Base-by-base conservation (phyloP, 1,140 invertebrate species). In the Cydia strobilella region DNA sequence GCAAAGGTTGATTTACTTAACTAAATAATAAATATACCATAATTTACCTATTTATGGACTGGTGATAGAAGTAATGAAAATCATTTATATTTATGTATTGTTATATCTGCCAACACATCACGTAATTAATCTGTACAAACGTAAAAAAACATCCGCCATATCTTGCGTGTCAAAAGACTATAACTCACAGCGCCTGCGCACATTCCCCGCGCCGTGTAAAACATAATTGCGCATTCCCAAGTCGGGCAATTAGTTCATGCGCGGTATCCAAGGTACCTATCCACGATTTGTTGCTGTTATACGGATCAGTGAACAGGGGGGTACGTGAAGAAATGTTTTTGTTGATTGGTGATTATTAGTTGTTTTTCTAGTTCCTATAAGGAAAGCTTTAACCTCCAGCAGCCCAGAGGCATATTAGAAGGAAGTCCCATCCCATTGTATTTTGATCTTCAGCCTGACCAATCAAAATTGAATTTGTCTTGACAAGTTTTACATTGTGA, bases 91-190 rank as follows among this genome's bases (percentile, higher is more conserved):
- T 10, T 2, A 63, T 12, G 10, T 15, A 35, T 12, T 66, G 5
- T 13, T 9, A 31, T 31, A 69, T 69, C 31, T 69, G 6, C 65
- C 1, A 39, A 10, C 2, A 3, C 65, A 31, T 6, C 31, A 69
- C 23, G 1, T 10, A 18, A 12, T 23, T 10, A 23, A 59, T 59
- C 54, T 59, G 54, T 59, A 9, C 6, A 2, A 35, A 18, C n/a
- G n/a, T 35, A 15, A 20, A 69, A 42, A 69, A 69, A 35, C n/a
- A 31, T 65, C 20, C 62, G 15, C 25, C 25, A 27, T 20, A 3
- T 9, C n/a, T 69, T n/a, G 65, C 65, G 65, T 69, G 65, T 69
- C 65, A 69, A 69, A 69, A 69, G 31, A 31, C 65, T 69, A 69
- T 69, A 69, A 69, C 65, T 69, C 65, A 39, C 27, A 69, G 35